A percentile compares a stretch with the other conserved stretches of the same genome.
Evolutionary conservation across 2,888 invertebrate species (phyloP).

Genomic region (Cantharis lateralis): DNA sequence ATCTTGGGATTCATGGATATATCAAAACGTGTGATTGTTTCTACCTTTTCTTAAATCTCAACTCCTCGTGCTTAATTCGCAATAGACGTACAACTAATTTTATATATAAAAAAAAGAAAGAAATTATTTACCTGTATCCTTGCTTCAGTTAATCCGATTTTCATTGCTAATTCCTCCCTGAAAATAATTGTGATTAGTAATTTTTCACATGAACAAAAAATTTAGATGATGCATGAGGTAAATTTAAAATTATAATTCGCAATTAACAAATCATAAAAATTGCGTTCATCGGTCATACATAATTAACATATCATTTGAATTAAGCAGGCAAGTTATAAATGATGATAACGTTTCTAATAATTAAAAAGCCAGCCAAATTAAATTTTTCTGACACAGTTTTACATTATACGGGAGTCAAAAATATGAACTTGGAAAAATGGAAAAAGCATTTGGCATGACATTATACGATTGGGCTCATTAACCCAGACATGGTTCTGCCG

Average conservation of each 20-base stretch:
- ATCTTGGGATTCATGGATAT: not conserved
- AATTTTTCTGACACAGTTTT: not conserved
- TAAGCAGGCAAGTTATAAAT: not conserved
- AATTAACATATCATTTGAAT: not conserved
- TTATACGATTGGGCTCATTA: not conserved
- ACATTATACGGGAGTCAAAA: not conserved
- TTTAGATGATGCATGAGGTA: not conserved
- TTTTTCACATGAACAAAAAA: not conserved
- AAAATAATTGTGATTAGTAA: slow-evolving; percentile 48
- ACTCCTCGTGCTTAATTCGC: not conserved
- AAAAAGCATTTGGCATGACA: not conserved
- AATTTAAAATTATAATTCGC: not conserved
- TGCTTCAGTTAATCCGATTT: slow-evolving; percentile 92
- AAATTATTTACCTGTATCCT: slow-evolving; percentile 79
- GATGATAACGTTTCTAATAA: not conserved
- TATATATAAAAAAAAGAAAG: not conserved
- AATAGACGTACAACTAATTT: not conserved
- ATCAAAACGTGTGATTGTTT: slow-evolving; percentile 6
- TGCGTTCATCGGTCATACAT: not conserved
- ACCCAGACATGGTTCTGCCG: not conserved
- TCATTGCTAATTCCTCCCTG: slow-evolving; percentile 94
- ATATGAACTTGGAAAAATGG: not conserved
- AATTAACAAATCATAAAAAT: not conserved
- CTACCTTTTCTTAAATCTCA: not conserved
- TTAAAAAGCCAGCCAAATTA: not conserved